A percentile compares a stretch with the other conserved stretches of the same genome.
Conservation (phyloP, 2,888 invertebrate species). For the Chrysomela aeneicollis region DNA sequence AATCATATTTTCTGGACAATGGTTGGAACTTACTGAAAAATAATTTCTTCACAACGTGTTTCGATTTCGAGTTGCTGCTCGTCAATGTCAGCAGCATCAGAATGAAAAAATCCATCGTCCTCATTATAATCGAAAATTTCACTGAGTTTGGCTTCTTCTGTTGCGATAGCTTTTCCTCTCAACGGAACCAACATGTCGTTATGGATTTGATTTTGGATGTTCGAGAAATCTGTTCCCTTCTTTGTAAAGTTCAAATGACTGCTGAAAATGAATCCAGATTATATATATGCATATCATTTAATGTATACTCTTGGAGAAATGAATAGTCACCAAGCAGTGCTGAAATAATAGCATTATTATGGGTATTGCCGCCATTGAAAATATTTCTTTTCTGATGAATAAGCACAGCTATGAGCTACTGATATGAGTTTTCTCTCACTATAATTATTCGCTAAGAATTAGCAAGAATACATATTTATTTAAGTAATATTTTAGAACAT, state of each 20-base stretch:
- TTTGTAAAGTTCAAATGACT: not conserved
- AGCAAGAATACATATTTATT: too few relatives aligned
- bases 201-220: slow-evolving; percentile 6
- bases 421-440: too few relatives aligned
- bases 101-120: slow-evolving; percentile 45
- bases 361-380: too few relatives aligned
- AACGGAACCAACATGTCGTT: slow-evolving; percentile 30
- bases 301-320: too few relatives aligned
- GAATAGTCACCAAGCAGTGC: too few relatives aligned
- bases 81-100: slow-evolving; percentile 40
- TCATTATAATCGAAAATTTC: slow-evolving; percentile 29
- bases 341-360: too few relatives aligned
- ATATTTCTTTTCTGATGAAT: too few relatives aligned
- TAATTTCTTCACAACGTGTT: slow-evolving; percentile 44
- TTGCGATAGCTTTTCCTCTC: slow-evolving; percentile 39
- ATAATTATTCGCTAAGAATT: too few relatives aligned
- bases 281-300: too few relatives aligned
- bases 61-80: slow-evolving; percentile 34
- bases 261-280: not conserved
- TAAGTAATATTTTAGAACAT: too few relatives aligned
- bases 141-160: slow-evolving; percentile 21
- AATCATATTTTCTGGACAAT: too few relatives aligned
- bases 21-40: slow-evolving; percentile 37
- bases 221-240: not conserved
- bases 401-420: too few relatives aligned